These are phyloP conservation scores for Rhyacophila brunnea DNA, from an alignment of 1,140 invertebrate genomes.

Conservation along the genomic window DNA sequence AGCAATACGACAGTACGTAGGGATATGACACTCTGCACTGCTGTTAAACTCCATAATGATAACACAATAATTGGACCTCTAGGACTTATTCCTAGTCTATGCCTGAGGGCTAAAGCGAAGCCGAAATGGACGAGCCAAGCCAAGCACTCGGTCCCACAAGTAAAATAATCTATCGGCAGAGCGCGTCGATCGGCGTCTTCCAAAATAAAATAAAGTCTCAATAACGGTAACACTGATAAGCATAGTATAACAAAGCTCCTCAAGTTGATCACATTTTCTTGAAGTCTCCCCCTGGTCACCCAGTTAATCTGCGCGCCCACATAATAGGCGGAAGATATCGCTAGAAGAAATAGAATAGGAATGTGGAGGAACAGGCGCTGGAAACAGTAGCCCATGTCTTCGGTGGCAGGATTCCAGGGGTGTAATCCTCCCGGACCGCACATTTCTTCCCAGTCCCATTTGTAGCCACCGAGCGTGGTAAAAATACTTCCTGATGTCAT, in stretches of 20 bases:
- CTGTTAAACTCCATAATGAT: constrained; percentile 63
- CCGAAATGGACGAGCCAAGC: constrained; percentile 78
- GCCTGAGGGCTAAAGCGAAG: constrained; percentile 69
- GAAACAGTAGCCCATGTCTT: constrained; percentile 78
- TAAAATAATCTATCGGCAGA: constrained; percentile 66
- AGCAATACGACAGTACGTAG: constrained; percentile 51
- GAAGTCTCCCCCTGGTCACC: constrained; percentile 57
- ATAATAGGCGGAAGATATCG: constrained; percentile 73
- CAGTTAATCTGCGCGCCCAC: constrained; percentile 62
- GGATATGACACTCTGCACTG: constrained; percentile 61
- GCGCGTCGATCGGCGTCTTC: constrained; percentile 47
- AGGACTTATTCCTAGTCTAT: constrained; percentile 61
- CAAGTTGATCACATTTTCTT: constrained; percentile 60
- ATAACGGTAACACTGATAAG: constrained; percentile 63
- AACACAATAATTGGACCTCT: constrained; percentile 70
- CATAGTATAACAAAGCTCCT: constrained; percentile 62
- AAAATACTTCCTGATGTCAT: not conserved
- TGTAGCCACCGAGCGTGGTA: not conserved
- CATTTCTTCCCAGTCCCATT: constrained; percentile 72
- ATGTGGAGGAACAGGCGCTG: constrained; percentile 73
- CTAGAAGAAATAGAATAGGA: constrained; percentile 68
- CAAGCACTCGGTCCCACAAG: constrained; percentile 64
- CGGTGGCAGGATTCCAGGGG: constrained; percentile 63
- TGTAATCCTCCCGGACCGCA: constrained; percentile 66
- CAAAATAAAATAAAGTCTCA: constrained; percentile 62